Evolutionary conservation across 2,888 invertebrate species (phyloP), one percentile per base, ranked within the genome.

Genomic region (Pharmacophagus antenor): DNA sequence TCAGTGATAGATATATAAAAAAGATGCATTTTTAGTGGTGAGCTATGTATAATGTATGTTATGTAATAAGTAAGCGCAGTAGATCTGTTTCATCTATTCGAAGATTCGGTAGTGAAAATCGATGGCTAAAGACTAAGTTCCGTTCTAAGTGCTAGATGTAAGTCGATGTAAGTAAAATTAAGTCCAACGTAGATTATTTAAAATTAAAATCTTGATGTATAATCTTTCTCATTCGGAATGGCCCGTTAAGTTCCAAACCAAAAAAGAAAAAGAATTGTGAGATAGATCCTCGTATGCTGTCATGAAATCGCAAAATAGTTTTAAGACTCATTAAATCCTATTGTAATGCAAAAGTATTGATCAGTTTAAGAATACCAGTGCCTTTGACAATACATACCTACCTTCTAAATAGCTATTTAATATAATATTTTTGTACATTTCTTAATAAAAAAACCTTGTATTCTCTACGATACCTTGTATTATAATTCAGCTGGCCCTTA

Each of bases 11-110:
- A 76, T 82, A 80, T 79, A 82, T 80, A 84, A 82, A 80, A 84
- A 75, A 83, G 82, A 85, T 89, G 89, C 89, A 90, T 90, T 90
- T 90, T 84, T 90, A 90, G 88, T 88, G 87, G 72, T 81, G 87
- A 88, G 70, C 85, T 88, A 84, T 85, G 79, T 87, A 62, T 69
- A 68, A 79, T 85, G 85, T 89, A 77, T 83, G 80, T 85, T 78
- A 81, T 77, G 65, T 70, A 73, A 68, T 84, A 82, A 80, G 80
- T 85, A 80, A 82, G 31, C 31, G 77, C 72, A 80, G 87, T 88
- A 86, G 89, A 89, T 88, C 85, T 85, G 90, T 89, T 89, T 89
- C 85, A 89, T 90, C 89, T 89, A 79, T 88, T 90, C 89, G 89
- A 89, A 90, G 89, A 89, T 73, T 88, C 88, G 77, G 74, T 82